Percentiles rank a stretch among this genome's conserved stretches.
Conservation (phyloP, 35 echinoderm and acorn worm species). For the Ptychodera flava region DNA sequence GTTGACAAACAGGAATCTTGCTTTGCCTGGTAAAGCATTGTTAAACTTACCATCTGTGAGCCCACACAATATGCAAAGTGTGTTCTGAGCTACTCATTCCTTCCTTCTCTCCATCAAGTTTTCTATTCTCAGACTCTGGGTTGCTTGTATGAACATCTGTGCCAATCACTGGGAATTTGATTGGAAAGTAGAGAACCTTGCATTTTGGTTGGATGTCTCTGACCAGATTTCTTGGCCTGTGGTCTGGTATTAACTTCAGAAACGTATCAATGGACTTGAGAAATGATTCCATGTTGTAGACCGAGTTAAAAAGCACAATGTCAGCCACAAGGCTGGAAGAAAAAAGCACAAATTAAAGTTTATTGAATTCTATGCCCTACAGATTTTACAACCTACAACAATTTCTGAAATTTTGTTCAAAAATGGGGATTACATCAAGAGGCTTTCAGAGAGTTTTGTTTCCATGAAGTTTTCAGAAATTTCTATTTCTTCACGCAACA, state of each 20-base stretch:
- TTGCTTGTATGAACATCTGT: background rate
- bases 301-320: conserved; percentile 69
- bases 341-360: conserved; percentile 9
- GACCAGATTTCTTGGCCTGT: conserved; percentile 37
- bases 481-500: no score
- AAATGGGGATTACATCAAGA: no score
- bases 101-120: background rate
- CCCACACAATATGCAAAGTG: conserved; percentile 80
- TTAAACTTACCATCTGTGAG: conserved; percentile 89
- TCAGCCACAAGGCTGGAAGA: conserved; percentile 78
- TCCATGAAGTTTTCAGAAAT: no score
- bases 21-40: no score
- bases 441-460: no score
- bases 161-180: conserved; percentile 21
- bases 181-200: conserved; percentile 68
- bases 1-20: no score
- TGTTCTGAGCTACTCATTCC: background rate
- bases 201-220: conserved; percentile 78
- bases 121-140: no score
- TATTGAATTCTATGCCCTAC: no score
- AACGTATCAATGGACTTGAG: conserved; percentile 67
- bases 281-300: conserved; percentile 91
- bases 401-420: no score
- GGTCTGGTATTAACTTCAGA: conserved; percentile 78
- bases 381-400: no score